Conservation (phyloP, 2,113 vertebrate species). For the Ahaetulla prasina region DNA sequence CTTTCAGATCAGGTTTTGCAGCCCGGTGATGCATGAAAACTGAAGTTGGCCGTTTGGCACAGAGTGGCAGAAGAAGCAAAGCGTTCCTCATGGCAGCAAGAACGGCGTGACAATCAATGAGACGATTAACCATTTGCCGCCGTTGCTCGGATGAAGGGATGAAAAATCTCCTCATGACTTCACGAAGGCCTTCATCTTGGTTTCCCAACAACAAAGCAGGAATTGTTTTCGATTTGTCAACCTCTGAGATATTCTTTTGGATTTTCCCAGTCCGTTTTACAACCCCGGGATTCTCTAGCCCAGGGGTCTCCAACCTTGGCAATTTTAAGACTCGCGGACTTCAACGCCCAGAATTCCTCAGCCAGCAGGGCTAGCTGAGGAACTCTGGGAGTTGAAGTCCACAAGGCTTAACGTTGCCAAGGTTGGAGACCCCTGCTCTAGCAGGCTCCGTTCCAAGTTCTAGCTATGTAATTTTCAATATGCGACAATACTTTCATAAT, state of each 20-base stretch:
- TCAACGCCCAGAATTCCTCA: too few relatives aligned
- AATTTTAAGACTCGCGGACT: too few relatives aligned
- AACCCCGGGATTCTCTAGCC: not conserved
- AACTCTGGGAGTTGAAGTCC: too few relatives aligned
- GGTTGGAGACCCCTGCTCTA: too few relatives aligned
- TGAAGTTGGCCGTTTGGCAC: not conserved
- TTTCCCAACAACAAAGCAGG: not conserved
- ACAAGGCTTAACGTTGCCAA: too few relatives aligned
- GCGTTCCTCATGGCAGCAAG: not conserved
- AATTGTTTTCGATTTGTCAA: not conserved
- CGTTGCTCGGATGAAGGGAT: not conserved
- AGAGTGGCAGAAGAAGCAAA: not conserved
- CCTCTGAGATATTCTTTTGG: not conserved
- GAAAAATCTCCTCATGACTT: not conserved
- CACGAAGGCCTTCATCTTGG: not conserved
- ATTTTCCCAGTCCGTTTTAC: not conserved
- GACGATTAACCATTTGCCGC: not conserved
- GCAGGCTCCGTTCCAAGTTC: not conserved
- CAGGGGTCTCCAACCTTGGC: too few relatives aligned
- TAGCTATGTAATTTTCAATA: not conserved
- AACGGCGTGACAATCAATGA: not conserved
- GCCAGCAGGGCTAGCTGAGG: too few relatives aligned
- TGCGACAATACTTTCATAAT: not conserved
- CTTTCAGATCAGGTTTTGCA: not conserved
- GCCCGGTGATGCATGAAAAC: not conserved